Base-by-base conservation (phyloP, 2,113 vertebrate species). In the Eidolon helvum region DNA sequence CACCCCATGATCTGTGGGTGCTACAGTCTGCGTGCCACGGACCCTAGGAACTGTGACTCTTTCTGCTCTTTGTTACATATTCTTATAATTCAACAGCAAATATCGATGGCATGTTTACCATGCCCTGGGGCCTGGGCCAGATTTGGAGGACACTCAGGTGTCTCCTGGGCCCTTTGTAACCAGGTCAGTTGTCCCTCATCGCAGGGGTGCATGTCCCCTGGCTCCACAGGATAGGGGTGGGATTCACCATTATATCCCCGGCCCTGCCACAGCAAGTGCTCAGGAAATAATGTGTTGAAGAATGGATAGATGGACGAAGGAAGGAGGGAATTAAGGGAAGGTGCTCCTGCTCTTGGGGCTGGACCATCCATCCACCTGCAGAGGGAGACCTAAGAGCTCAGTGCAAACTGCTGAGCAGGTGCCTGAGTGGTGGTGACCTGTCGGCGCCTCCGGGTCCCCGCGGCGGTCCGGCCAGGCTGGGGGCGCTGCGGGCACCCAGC, bases 391-490 rank as follows among this genome's bases (percentile, higher is more conserved):
- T 2, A 12, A 35, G 14, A 3, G 3, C 40, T 19, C 66, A 5
- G 65, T 0, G 79, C 71, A 5, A 26, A 21, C 2, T 35, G 71
- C 79, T 2, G 14, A 48, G 63, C 53, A 9, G 57, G 38, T n/a
- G 19, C 55, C 57, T 2, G 50, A 22, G 11, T 22, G 11, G 45
- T 45, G 1, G 0, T 0, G 10, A 26, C 10, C 3, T 6, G 1
- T 2, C 0, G 6, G 50, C 40, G 4, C 21, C 38, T 43, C 55
- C 1, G 12, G 7, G 66, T 4, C 38, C 45, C 12, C 5, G 68
- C 28, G 7, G 43, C 15, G 12, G 35, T 22, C 33, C 24, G 26
- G 38, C 28, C 1, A 3, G 30, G 40, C 59, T 10, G 35, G 15
- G 40, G 61, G n/a, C 11, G 5, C 33, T 30, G 2, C 2, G 0